Percentiles rank a stretch among this genome's conserved stretches.
Conservation (phyloP, 2,113 vertebrate genomes). For the Myrmecobius fasciatus region DNA sequence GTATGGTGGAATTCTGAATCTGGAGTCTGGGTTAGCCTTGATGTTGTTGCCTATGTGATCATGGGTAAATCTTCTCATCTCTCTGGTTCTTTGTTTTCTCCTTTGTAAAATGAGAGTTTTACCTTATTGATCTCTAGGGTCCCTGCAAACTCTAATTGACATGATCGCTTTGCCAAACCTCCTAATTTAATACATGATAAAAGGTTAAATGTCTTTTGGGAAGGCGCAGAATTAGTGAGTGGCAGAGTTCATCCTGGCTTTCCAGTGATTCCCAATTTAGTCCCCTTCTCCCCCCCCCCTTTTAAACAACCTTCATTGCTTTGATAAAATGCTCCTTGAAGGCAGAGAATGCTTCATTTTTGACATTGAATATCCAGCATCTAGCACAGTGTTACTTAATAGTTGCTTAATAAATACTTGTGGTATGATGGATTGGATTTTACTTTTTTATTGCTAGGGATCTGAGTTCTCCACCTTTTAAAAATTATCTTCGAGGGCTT, state of each 20-base stretch:
- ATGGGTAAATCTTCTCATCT: not conserved
- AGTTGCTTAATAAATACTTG: not conserved
- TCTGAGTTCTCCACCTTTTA: not conserved
- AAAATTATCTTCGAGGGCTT: not conserved
- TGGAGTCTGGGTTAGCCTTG: not conserved
- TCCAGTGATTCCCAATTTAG: not conserved
- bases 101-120: not conserved
- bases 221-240: not conserved
- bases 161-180: not conserved
- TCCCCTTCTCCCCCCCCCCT: not conserved
- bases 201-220: not conserved
- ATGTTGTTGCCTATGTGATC: not conserved
- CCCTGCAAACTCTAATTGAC: not conserved
- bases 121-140: not conserved
- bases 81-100: not conserved
- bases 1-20: not conserved
- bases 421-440: not conserved
- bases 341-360: not conserved
- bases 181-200: not conserved
- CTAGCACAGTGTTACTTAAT: not conserved
- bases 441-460: not conserved
- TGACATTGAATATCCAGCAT: not conserved
- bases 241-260: not conserved
- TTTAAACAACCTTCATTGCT: not conserved
- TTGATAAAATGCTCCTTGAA: not conserved